Base-by-base conservation (phyloP, 2,888 invertebrate species). In the Yponomeuta sedellus region DNA sequence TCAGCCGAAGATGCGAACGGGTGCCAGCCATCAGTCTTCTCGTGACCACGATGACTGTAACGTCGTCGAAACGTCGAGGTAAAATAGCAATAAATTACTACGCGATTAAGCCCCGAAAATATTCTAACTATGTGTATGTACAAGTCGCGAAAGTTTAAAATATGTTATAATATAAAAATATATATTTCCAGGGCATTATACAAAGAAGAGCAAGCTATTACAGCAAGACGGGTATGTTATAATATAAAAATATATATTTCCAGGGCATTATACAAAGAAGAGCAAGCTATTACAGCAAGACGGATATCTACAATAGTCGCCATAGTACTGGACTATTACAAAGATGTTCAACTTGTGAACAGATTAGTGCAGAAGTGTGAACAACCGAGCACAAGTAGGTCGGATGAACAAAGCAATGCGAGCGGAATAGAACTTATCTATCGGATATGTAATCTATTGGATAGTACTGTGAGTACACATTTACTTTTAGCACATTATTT, bases 141-240 rank as follows among this genome's bases (percentile, higher is more conserved):
- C n/a, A n/a, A n/a, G n/a, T n/a, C n/a, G n/a, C n/a, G n/a, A n/a
- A n/a, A n/a, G n/a, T n/a, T n/a, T n/a, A n/a, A n/a, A n/a, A n/a
- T n/a, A n/a, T n/a, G 25, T 25, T 25, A 5, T 5, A 2, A 25
- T 5, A 25, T 25, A 25, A 25, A 25, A 25, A 25, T 25, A 3
- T 8, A 34, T 34, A 34, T 19, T 78, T 82, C 52, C 76, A 89
- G 89, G 19, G 67, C 75, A 3, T 66, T 90, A 16, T 86, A 77
- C 71, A 86, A 82, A 71, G 86, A 88, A 64, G 90, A 90, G 67
- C 89, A 90, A 72, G 85, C 78, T 0, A 76, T 88, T 19, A 39
- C 76, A 34, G 77, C 83, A 0, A 77, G 90, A 56, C 73, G 88
- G 57, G 71, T n/a, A n/a, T n/a, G 25, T 25, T 25, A 5, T 5